Percentiles rank a stretch among this genome's conserved stretches.
Conservation (phyloP, 2,888 invertebrate genomes). For the Synanthedon vespiformis region DNA sequence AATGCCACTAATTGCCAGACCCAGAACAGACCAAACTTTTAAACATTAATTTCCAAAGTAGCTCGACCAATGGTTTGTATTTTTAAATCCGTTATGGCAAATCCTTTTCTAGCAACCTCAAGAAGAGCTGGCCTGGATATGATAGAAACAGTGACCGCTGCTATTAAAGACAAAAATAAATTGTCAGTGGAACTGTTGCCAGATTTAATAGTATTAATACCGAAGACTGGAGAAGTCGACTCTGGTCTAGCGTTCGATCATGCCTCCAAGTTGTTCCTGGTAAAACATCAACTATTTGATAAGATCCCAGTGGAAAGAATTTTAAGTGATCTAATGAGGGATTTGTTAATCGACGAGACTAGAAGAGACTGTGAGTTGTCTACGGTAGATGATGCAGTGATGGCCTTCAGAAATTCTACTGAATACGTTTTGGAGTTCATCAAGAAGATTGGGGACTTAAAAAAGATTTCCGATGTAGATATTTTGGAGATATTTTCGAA, state of each 20-base stretch:
- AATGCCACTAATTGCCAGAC: too few relatives aligned
- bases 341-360: slow-evolving; percentile 1
- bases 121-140: slow-evolving; percentile 27
- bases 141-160: slow-evolving; percentile 19
- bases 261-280: slow-evolving; percentile 19
- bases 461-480: background rate
- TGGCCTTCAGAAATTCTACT: slow-evolving; percentile 8
- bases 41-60: background rate
- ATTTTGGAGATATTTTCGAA: slow-evolving; percentile 6
- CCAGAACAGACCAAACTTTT: too few relatives aligned
- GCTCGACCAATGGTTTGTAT: background rate
- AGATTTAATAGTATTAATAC: slow-evolving; percentile 15
- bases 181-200: slow-evolving; percentile 24
- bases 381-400: background rate
- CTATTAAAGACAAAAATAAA: slow-evolving; percentile 26
- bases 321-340: slow-evolving; percentile 8
- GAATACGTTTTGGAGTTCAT: slow-evolving; percentile 12
- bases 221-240: slow-evolving; percentile 15
- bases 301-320: slow-evolving; percentile 8
- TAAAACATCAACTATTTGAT: slow-evolving; percentile 30
- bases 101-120: slow-evolving; percentile 22
- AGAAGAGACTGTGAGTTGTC: background rate
- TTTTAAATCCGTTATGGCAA: background rate
- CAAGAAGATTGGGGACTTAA: slow-evolving; percentile 8
- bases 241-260: slow-evolving; percentile 16